Evolutionary conservation across 1,140 invertebrate genomes (phyloP), one percentile per base, ranked within the genome.

Genomic region (Ips nitidus): DNA sequence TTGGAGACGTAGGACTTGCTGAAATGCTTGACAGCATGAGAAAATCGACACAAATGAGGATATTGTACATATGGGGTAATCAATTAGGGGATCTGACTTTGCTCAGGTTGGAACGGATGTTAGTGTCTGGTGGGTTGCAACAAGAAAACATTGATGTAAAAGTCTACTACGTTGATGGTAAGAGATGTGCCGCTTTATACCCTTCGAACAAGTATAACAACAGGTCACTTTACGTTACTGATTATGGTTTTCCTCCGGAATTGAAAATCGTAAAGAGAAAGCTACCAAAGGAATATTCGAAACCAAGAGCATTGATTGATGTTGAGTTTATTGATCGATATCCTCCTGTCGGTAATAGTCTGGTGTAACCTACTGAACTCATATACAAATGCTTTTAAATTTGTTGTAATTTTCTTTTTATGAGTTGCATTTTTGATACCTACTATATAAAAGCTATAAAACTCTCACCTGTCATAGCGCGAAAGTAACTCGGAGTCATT

Each of bases 51-150:
- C 75, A 74, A 61, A 71, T 87, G 50, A 68, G 82, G 58, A 80
- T 83, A 64, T 75, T 88, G 1, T 83, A 80, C 68, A 77, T 88
- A 45, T 87, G 82, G 81, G 86, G 86, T 0, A 88, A 88, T 71
- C 2, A 22, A 6, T 58, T 73, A 39, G 59, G 50, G 4, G 5
- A 53, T 39, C 1, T 41, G 5, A 50, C 42, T 22, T 60, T 77
- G 37, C 59, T 83, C 80, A 77, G 81, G 42, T 74, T 87, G 3
- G 66, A 83, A 61, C 79, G 84, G 74, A 84, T 86, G 82, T 55
- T 87, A 3, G n/a, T 71, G 4, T 83, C 83, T 42, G 80, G 80
- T 1, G 80, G 81, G 0, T 71, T 87, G 1, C 76, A 80, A 37
- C 85, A 86, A 76, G 79, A 84, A 36, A 79, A 82, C 3, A 79